Conservation (phyloP, 2,797 vertebrate species). For the Microctenopoma lineatum region DNA sequence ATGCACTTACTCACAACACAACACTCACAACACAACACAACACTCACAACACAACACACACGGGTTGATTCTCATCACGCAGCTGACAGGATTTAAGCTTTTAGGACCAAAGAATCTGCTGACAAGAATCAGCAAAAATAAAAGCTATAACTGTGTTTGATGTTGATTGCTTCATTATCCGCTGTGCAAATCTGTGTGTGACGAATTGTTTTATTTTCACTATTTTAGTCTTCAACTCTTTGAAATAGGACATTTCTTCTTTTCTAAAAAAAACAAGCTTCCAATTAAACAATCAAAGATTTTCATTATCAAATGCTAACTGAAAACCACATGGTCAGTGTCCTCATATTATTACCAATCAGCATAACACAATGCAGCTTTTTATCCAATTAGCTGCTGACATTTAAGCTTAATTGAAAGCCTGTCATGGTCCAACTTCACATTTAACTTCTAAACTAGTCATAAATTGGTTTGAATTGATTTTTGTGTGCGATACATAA, state of each 20-base stretch:
- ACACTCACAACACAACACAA: too few relatives aligned
- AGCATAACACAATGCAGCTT: constrained; percentile 15
- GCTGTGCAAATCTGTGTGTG: constrained; percentile 3
- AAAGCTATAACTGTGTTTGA: background rate
- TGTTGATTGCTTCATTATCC: constrained; percentile 7
- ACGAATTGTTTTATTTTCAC: background rate
- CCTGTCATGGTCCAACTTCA: constrained; percentile 6
- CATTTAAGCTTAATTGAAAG: constrained; percentile 55
- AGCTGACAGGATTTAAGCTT: constrained; percentile 8
- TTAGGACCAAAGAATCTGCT: background rate
- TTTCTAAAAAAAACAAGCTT: constrained; percentile 23
- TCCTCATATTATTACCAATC: constrained; percentile 27
- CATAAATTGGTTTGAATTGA: constrained; percentile 5
- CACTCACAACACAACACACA: too few relatives aligned
- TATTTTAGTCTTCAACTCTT: background rate
- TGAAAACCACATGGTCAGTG: constrained; percentile 11
- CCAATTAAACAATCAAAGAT: constrained; percentile 45
- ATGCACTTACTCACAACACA: background rate
- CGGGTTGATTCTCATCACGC: background rate
- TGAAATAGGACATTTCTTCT: background rate
- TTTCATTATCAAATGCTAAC: constrained; percentile 42
- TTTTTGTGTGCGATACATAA: constrained; percentile 4
- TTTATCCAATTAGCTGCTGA: constrained; percentile 54
- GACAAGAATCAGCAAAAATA: too few relatives aligned
- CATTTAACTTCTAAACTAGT: constrained; percentile 10